Base-by-base conservation (phyloP, 2,113 vertebrate species). In the Brachypteracias leptosomus region DNA sequence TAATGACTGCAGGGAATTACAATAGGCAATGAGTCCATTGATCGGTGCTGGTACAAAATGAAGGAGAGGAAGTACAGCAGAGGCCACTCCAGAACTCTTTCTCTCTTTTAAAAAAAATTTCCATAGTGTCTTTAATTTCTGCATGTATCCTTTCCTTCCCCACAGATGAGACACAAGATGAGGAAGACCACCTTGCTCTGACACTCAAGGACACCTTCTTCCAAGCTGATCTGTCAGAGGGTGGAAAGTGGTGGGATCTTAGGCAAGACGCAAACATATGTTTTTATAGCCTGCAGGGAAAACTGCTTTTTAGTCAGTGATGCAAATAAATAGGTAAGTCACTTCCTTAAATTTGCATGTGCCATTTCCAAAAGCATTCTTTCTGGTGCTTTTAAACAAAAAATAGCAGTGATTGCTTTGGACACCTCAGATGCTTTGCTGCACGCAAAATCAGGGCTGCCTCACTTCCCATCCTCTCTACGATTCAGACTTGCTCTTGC, bases 1-100 rank as follows among this genome's bases (percentile, higher is more conserved):
- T 95, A 97, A 95, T 94, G 97, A 97, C 96, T 96, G 44, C 76
- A 93, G 97, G 96, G 97, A 97, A 97, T 97, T 96, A 96, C 51
- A 88, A 76, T 67, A 96, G 93, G 92, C 82, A 90, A 85, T 59
- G 88, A 93, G 79, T 83, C 85, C 96, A 97, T 97, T 97, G 97
- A 97, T 97, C 49, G 38, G 66, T 85, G 75, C n/a, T 82, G 88
- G 59, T 61, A 89, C 70, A 82, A 92, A 96, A 90, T 52, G 79
- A 96, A 90, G 88, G 84, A 94, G 70, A 89, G 65, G 65, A 91
- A 83, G n/a, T 28, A 92, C 70, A 92, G 61, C 81, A 63, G 75
- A 96, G 65, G 77, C 77, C 66, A 79, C 66, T 90, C 66, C 35
- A 94, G 57, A 76, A 57, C 66, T 55, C 46, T 54, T 63, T 82